Conservation (phyloP, 2,797 vertebrate genomes). For the Cossypha niveicapilla region DNA sequence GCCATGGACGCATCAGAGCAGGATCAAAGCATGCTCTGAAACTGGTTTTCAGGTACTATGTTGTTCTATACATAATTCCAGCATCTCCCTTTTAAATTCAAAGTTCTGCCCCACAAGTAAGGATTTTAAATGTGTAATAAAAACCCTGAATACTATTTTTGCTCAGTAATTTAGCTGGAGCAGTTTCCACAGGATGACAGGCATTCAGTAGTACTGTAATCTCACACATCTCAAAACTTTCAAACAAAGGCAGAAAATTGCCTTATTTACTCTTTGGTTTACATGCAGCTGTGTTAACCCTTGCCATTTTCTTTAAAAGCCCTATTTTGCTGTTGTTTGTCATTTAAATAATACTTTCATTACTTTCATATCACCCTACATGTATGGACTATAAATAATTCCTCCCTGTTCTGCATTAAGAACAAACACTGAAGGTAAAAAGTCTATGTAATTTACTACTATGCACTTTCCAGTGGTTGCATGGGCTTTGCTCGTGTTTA, state of each 20-base stretch:
- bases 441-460: neutral
- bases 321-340: neutral
- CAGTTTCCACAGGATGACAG: neutral
- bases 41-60: neutral
- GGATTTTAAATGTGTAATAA: neutral
- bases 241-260: neutral
- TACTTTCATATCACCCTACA: neutral
- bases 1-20: neutral
- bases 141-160: accelerated
- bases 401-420: neutral
- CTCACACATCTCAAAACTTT: neutral
- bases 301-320: neutral
- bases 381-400: neutral
- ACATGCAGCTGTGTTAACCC: neutral
- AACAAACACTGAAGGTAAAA: neutral
- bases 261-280: neutral
- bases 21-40: neutral
- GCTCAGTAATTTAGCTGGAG: neutral
- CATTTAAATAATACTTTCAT: neutral
- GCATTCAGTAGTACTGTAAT: neutral
- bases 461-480: neutral
- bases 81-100: neutral
- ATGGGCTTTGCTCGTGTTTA: neutral
- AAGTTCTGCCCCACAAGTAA: neutral
- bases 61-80: neutral